Conservation (phyloP, 1,140 invertebrate species). For the Hylaeus volcanicus region DNA sequence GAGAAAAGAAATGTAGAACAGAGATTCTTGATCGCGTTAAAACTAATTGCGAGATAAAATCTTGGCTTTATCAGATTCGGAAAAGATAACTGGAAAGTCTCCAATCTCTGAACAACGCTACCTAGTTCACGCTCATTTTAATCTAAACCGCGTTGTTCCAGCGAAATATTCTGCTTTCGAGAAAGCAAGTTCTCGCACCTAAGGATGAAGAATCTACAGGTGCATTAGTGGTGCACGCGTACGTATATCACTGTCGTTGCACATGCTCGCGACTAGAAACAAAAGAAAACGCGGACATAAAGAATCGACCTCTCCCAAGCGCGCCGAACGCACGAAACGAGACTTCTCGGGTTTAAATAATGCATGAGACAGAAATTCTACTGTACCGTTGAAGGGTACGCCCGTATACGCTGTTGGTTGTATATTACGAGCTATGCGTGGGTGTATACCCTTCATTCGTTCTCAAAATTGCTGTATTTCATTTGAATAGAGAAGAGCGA, state of each 20-base stretch:
- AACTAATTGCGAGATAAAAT: no score
- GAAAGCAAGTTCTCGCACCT: conserved; percentile 26
- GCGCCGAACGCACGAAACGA: conserved; percentile 63
- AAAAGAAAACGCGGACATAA: conserved; percentile 74
- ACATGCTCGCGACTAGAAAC: conserved; percentile 61
- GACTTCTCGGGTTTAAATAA: conserved; percentile 74
- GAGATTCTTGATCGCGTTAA: no score
- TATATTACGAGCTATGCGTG: background rate
- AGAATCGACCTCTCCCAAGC: conserved; percentile 63
- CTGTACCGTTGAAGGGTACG: conserved; percentile 38
- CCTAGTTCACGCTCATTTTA: background rate
- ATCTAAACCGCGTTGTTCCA: background rate
- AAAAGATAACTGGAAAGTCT: no score
- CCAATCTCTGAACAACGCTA: no score
- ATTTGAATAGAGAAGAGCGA: background rate
- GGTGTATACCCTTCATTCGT: background rate
- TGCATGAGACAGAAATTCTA: conserved; percentile 60
- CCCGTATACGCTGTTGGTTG: conserved; percentile 4
- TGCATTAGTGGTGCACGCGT: conserved; percentile 60
- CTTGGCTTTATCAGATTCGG: no score
- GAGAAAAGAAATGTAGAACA: background rate
- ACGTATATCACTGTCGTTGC: conserved; percentile 55
- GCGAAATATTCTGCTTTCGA: background rate
- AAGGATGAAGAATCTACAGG: conserved; percentile 67
- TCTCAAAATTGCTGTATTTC: conserved; percentile 3